Base-by-base conservation (phyloP, 2,797 vertebrate species). In the Clarias pachynema region DNA sequence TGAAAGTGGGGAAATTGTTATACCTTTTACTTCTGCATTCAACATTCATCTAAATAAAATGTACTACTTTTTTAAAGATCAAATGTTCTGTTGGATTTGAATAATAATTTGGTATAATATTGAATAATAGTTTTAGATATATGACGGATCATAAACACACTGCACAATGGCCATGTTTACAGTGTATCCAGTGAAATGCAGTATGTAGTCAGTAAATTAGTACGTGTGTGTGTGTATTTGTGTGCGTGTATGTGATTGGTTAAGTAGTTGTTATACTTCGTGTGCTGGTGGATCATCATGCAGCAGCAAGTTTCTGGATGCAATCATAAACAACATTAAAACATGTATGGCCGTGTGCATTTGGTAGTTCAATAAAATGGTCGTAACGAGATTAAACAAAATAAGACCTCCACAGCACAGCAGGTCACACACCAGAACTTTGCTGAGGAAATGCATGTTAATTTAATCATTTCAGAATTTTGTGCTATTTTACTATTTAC, bases 21-120 rank as follows among this genome's bases (percentile, higher is more conserved):
- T 66, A 29, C 49, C 22, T 53, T 81, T 81, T 68, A 65, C n/a
- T 81, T 81, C 63, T 66, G n/a, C n/a, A 53, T 16, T 66, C 62
- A 73, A 60, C 14, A 73, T 24, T 44, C 69, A 74, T 84, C 73
- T 56, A 60, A 88, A 88, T 88, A 85, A 86, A 86, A 62, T 12
- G 5, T 0, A 40, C 31, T 37, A 26, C 69, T 63, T 83, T 88
- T 85, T 81, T 63, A 53, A 74, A 74, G 15, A 77, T 78, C 29
- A 29, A 40, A 56, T 77, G 63, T 37, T 9, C 7, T 77, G 5
- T 15, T 68, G 12, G 18, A 60, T 40, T 60, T 57, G 0, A 49
- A n/a, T 80, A n/a, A 37, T 59, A 53, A 10, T n/a, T 59, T 59
- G 16, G 6, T 49, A 49, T 49, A 49, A 49, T 49, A 12, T 49